Evolutionary conservation across 2,888 invertebrate genomes (phyloP).

Genomic region (Cephus pygmeus): DNA sequence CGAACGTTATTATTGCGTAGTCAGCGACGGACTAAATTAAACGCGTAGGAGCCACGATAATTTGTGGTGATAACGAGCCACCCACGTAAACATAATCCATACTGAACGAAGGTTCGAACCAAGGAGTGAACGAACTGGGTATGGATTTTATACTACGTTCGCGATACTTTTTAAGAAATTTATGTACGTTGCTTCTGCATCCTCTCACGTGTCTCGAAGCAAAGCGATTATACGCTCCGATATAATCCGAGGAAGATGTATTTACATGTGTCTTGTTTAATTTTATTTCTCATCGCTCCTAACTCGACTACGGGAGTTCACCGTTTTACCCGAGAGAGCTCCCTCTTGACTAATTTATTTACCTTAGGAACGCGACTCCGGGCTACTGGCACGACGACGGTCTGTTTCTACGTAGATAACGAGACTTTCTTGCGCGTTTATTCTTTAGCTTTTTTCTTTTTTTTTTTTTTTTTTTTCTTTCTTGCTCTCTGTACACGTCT

Average conservation of each 20-base stretch:
- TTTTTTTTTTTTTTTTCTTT: no score
- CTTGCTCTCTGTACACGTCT: no score
- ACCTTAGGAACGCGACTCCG: conserved; percentile 25
- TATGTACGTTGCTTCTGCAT: not conserved
- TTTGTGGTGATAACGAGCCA: conserved; percentile 48
- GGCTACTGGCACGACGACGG: conserved; percentile 16
- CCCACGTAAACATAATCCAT: conserved; percentile 37
- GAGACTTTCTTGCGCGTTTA: conserved; percentile 26
- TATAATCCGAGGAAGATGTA: conserved; percentile 19
- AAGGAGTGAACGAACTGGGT: not conserved
- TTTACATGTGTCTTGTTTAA: conserved; percentile 27
- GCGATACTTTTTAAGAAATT: not conserved
- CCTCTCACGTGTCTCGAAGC: not conserved
- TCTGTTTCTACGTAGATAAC: conserved; percentile 40
- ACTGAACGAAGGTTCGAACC: conserved; percentile 22
- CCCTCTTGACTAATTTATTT: conserved; percentile 36
- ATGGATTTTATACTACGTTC: not conserved
- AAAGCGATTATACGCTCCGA: not conserved
- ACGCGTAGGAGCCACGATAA: conserved; percentile 44
- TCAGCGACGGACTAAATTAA: conserved; percentile 42
- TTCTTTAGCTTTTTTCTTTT: not conserved
- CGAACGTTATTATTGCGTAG: conserved; percentile 40
- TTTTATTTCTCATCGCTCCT: conserved; percentile 27
- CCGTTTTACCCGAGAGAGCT: not conserved
- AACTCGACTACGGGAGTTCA: not conserved